Conservation (phyloP, 1,140 invertebrate species). For the Zaprionus davidi region DNA sequence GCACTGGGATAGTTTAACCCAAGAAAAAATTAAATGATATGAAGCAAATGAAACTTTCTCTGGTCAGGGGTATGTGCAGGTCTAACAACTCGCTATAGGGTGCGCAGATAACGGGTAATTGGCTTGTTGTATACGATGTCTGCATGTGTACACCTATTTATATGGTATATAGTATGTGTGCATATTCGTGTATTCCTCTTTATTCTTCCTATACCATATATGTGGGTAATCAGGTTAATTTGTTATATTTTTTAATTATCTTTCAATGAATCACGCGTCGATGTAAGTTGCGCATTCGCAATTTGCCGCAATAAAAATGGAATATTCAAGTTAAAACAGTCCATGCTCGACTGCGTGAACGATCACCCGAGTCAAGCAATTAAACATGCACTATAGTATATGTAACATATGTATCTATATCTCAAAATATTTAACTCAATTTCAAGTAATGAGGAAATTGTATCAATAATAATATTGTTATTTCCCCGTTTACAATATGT, state of each 20-base stretch:
- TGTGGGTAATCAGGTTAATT: constrained; percentile 7
- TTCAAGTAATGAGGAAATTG: not conserved
- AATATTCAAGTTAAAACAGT: constrained; percentile 6
- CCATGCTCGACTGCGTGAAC: constrained; percentile 2
- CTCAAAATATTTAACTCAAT: not conserved
- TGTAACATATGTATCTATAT: not conserved
- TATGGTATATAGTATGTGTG: not conserved
- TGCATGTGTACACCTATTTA: not conserved
- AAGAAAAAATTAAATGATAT: not conserved
- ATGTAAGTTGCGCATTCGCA: constrained; percentile 7
- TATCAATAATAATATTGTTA: too few species aligned
- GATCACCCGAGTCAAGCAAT: not conserved
- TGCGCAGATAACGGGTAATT: not conserved
- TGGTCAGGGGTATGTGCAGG: not conserved
- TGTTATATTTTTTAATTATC: constrained; percentile 5
- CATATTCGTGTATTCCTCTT: not conserved
- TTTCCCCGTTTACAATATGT: too few species aligned
- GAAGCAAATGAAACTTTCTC: too few species aligned
- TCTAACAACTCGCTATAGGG: not conserved
- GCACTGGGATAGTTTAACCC: not conserved
- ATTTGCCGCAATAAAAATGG: not conserved
- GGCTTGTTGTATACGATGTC: not conserved
- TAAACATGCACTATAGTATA: not conserved
- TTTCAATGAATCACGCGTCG: not conserved
- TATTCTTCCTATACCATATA: not conserved